Conservation (phyloP, 2,113 vertebrate genomes). For the Labrus mixtus region DNA sequence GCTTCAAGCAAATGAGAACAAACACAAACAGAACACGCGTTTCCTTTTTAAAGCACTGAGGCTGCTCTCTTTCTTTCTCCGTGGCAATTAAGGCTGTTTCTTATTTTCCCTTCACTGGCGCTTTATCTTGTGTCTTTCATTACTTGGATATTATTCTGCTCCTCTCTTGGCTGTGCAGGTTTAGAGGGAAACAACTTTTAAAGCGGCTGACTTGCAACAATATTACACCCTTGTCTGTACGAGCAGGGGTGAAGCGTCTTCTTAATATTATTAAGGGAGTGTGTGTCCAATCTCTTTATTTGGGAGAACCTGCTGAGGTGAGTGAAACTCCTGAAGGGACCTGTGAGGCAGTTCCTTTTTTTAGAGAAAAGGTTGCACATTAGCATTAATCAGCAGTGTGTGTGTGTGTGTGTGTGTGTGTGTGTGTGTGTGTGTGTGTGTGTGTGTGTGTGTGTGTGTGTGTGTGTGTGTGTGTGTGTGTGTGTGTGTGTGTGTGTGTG, state of each 20-base stretch:
- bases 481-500: not conserved
- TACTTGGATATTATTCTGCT: not conserved
- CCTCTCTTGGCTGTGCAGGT: constrained; percentile 20
- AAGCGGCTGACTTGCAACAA: constrained; percentile 51
- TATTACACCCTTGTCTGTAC: constrained; percentile 27
- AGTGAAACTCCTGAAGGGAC: constrained; percentile 30
- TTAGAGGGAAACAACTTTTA: constrained; percentile 25
- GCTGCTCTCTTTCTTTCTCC: not conserved
- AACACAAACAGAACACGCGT: not conserved
- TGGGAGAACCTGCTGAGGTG: constrained; percentile 47
- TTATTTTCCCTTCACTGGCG: constrained; percentile 19
- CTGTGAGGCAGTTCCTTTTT: constrained; percentile 1
- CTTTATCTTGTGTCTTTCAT: constrained; percentile 3
- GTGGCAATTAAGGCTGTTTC: constrained; percentile 26
- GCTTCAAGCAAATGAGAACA: constrained; percentile 3
- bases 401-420: constrained; percentile 12
- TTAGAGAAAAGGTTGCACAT: constrained; percentile 27
- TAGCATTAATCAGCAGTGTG: constrained; percentile 43
- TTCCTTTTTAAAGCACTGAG: constrained; percentile 11
- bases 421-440: not conserved
- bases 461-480: constrained; percentile 20
- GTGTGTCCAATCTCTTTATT: constrained; percentile 25
- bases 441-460: constrained; percentile 17
- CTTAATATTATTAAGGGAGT: constrained; percentile 35
- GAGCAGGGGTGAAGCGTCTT: constrained; percentile 19